phyloP scores from a whole-genome alignment of 2,113 vertebrate genomes.

The Passer domesticus region DNA sequence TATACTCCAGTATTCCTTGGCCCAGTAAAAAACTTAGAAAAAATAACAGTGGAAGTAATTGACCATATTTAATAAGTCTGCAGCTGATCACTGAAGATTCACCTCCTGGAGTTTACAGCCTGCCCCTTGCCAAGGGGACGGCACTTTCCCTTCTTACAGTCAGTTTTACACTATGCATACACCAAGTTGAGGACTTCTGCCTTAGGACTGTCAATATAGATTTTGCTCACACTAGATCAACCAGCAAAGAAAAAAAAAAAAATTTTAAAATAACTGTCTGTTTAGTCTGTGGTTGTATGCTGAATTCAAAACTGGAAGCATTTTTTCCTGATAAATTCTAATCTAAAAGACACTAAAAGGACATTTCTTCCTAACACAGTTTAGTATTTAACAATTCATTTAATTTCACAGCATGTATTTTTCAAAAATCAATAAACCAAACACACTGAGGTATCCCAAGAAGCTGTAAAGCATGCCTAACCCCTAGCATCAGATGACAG shows the following conservation, averaged over 20 bases:
- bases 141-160: background rate
- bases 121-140: background rate
- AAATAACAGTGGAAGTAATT: background rate
- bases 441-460: background rate
- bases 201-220: background rate
- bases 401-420: conserved; percentile 17
- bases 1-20: too few relatives aligned
- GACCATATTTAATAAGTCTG: background rate
- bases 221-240: background rate
- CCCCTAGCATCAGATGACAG: background rate
- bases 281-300: background rate
- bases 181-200: background rate
- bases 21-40: background rate
- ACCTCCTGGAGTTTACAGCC: background rate
- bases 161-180: background rate
- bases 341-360: background rate
- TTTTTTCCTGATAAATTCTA: background rate
- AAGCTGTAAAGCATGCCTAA: background rate
- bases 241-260: background rate
- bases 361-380: background rate
- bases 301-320: background rate
- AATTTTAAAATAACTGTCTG: background rate
- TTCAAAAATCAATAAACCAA: conserved; percentile 32
- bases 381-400: conserved; percentile 2
- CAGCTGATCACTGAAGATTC: background rate